Conservation (phyloP, 2,888 invertebrate genomes). For the Zaprionus bogoriensis region DNA sequence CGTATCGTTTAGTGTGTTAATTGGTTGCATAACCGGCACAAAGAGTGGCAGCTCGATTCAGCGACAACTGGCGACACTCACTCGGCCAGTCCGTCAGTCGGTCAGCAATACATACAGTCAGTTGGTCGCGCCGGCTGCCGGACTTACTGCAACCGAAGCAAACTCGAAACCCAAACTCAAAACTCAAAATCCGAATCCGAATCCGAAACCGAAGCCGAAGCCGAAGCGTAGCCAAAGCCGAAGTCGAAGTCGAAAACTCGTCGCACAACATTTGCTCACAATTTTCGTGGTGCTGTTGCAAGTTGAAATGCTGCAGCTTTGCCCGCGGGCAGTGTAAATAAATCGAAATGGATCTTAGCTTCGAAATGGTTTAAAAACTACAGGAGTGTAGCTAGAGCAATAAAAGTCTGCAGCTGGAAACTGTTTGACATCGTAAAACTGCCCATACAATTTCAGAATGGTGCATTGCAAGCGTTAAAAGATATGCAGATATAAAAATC, state of each 20-base stretch:
- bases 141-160: constrained; percentile 34
- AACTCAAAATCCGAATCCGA: not conserved
- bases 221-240: constrained; percentile 5
- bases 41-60: constrained; percentile 38
- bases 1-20: constrained; percentile 63
- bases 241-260: constrained; percentile 55
- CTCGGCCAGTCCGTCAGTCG: constrained; percentile 10
- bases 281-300: constrained; percentile 26
- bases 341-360: no score
- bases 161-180: constrained; percentile 13
- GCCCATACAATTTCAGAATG: no score
- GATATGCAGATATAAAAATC: no score
- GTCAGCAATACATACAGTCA: not conserved
- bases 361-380: no score
- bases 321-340: not conserved
- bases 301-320: not conserved
- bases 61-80: constrained; percentile 34
- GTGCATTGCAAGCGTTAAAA: no score
- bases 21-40: constrained; percentile 69
- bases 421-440: no score
- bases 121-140: constrained; percentile 21
- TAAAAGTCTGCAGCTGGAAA: no score
- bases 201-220: constrained; percentile 3
- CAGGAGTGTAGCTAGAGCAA: no score
- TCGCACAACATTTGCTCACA: constrained; percentile 64